These are phyloP conservation scores for Darevskia mixta DNA, from an alignment of 2,797 vertebrate genomes.

Conservation along the genomic window DNA sequence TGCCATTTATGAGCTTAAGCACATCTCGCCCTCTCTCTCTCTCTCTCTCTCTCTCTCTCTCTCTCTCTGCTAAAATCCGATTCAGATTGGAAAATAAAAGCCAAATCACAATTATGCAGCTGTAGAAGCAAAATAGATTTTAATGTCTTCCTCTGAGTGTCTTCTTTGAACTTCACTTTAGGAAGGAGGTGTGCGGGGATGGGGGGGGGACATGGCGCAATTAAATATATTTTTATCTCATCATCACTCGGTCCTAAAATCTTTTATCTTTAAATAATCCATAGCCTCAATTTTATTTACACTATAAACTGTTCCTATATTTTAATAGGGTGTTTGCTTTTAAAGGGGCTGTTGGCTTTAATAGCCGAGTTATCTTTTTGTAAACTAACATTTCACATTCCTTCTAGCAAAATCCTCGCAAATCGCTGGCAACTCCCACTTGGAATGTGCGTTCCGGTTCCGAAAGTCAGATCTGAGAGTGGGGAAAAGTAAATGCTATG, in stretches of 20 bases:
- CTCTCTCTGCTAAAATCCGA: conserved; percentile 57
- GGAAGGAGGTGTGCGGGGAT: conserved; percentile 6
- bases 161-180: conserved; percentile 77
- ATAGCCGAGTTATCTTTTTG: conserved; percentile 81
- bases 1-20: conserved; percentile 69
- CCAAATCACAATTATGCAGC: conserved; percentile 68
- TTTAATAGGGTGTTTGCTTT: conserved; percentile 86
- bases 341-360: conserved; percentile 85
- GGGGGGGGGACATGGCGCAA: conserved; percentile 54
- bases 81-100: conserved; percentile 74
- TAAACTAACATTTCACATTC: conserved; percentile 80
- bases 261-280: conserved; percentile 85
- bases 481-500: conserved; percentile 73
- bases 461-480: conserved; percentile 77
- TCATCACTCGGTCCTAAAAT: conserved; percentile 74
- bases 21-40: conserved; percentile 41
- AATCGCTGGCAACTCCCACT: conserved; percentile 70
- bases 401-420: conserved; percentile 78
- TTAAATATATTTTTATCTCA: conserved; percentile 78
- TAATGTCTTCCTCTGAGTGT: conserved; percentile 66
- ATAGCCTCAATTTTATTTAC: conserved; percentile 82
- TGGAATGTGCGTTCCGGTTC: conserved; percentile 73
- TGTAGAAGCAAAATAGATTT: conserved; percentile 75
- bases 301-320: conserved; percentile 82
- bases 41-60: no score